These are phyloP conservation scores for Drosophila pseudoobscura DNA, from an alignment of 1,140 invertebrate genomes.

Conservation along the genomic window DNA sequence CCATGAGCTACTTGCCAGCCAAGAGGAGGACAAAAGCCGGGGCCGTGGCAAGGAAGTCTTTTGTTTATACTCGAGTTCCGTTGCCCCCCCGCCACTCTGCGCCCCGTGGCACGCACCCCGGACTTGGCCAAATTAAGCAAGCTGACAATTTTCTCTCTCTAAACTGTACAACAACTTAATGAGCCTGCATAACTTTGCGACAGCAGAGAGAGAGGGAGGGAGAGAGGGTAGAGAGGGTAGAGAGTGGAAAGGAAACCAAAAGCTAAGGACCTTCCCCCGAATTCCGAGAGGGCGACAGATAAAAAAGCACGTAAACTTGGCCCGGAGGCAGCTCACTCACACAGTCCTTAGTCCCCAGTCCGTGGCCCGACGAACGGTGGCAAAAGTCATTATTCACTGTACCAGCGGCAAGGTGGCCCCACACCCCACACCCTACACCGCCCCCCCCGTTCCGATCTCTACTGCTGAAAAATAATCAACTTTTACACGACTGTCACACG, in stretches of 20 bases:
- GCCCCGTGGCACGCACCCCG: slow-evolving; percentile 8
- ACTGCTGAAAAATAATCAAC: slow-evolving; percentile 79
- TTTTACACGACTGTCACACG: slow-evolving; percentile 77
- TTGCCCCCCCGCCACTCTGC: background rate
- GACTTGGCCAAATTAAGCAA: slow-evolving; percentile 73
- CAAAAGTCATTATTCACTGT: slow-evolving; percentile 81
- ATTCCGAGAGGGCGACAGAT: slow-evolving; percentile 33
- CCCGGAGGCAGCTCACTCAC: slow-evolving; percentile 57
- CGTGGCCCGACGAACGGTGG: slow-evolving; percentile 45
- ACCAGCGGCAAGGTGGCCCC: slow-evolving; percentile 52
- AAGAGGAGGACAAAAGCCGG: slow-evolving; percentile 32
- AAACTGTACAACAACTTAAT: slow-evolving; percentile 82
- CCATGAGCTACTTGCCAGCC: slow-evolving; percentile 54
- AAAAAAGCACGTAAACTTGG: slow-evolving; percentile 74
- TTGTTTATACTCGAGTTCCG: slow-evolving; percentile 64
- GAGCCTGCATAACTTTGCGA: slow-evolving; percentile 80
- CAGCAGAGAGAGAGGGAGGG: slow-evolving; percentile 33
- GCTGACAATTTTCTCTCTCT: slow-evolving; percentile 80
- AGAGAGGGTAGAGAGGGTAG: no score
- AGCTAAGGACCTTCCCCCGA: slow-evolving; percentile 43
- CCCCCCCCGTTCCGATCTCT: slow-evolving; percentile 5
- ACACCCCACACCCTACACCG: no score
- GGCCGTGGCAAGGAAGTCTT: slow-evolving; percentile 64
- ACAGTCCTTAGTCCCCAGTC: slow-evolving; percentile 6
- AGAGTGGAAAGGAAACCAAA: slow-evolving; percentile 16